These are phyloP conservation scores for Melanotaenia boesemani DNA, from an alignment of 2,797 vertebrate genomes.

Conservation along the genomic window DNA sequence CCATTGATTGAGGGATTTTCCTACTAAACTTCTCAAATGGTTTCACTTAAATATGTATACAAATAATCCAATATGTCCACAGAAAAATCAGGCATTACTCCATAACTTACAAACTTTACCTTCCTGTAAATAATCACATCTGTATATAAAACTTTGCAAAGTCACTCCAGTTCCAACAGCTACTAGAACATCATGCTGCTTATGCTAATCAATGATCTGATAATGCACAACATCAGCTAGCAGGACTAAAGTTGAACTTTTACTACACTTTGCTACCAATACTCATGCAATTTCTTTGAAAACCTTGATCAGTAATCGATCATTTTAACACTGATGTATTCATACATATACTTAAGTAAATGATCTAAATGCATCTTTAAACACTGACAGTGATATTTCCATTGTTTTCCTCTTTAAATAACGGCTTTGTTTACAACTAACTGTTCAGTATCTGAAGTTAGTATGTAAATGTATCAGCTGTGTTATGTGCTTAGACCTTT, in stretches of 20 bases:
- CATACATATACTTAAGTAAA: too few relatives aligned
- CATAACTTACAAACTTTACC: not conserved
- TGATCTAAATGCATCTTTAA: too few relatives aligned
- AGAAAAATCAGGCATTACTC: not conserved
- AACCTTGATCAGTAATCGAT: too few relatives aligned
- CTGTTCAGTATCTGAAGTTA: too few relatives aligned
- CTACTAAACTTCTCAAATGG: not conserved
- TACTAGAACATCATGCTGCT: not conserved
- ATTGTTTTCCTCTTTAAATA: too few relatives aligned
- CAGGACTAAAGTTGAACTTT: not conserved
- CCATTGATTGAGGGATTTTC: not conserved
- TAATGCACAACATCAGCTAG: too few relatives aligned
- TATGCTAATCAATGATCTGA: not conserved
- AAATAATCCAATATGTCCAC: not conserved
- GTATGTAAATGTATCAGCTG: not conserved
- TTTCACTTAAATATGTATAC: not conserved
- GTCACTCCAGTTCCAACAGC: not conserved
- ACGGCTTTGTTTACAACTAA: too few relatives aligned
- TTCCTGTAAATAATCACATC: too few relatives aligned
- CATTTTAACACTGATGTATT: too few relatives aligned
- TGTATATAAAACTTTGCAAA: not conserved
- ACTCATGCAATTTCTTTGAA: not conserved
- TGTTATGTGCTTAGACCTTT: not conserved
- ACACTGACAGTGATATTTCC: too few relatives aligned
- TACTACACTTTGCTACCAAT: not conserved